Conservation (phyloP, 2,113 vertebrate species). For the Megaceryle torquata region DNA sequence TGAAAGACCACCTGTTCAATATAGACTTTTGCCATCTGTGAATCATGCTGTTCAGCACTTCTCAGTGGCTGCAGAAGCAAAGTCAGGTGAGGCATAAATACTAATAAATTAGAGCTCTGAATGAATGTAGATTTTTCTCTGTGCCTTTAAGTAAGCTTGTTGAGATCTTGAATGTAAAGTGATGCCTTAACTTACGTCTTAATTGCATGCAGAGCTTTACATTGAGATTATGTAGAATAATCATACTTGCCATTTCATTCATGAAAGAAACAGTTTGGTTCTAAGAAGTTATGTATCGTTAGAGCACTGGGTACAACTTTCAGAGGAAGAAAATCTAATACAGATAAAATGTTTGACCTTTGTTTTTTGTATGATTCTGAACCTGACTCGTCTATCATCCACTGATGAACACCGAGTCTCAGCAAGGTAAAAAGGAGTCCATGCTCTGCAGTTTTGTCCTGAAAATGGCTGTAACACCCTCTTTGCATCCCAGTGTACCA, state of each 20-base stretch:
- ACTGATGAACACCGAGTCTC: neutral
- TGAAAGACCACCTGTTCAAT: neutral
- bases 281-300: neutral
- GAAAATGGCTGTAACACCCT: neutral
- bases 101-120: neutral
- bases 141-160: neutral
- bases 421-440: neutral
- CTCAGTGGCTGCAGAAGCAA: neutral
- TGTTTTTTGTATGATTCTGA: neutral
- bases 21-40: neutral
- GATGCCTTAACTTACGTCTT: neutral
- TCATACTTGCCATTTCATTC: neutral
- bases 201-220: neutral
- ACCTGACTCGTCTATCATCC: neutral
- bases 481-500: neutral
- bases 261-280: neutral
- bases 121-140: neutral
- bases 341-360: neutral
- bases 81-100: neutral
- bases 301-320: neutral
- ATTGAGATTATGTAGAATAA: neutral
- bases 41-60: neutral
- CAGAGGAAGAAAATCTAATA: neutral
- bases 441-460: neutral
- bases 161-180: neutral